These are phyloP conservation scores for Sipha flava DNA, from an alignment of 1,140 invertebrate genomes.

Conservation along the genomic window DNA sequence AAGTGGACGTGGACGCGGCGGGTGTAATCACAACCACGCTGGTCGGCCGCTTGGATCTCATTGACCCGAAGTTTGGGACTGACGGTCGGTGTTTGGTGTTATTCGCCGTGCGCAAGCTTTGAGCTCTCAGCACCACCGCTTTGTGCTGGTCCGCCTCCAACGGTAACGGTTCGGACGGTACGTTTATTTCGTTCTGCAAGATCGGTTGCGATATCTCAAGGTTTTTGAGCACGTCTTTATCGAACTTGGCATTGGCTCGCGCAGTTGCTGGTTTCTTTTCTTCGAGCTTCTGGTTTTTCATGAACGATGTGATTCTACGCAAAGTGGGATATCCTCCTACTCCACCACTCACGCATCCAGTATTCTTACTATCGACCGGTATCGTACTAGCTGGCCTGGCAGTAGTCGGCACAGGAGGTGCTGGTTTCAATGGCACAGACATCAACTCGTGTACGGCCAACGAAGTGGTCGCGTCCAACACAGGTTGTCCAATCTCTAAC, in stretches of 20 bases:
- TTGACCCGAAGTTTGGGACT: slow-evolving; percentile 70
- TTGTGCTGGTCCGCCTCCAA: slow-evolving; percentile 46
- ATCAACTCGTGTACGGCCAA: slow-evolving; percentile 61
- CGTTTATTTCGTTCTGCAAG: slow-evolving; percentile 53
- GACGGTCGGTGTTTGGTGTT: slow-evolving; percentile 48
- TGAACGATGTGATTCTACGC: slow-evolving; percentile 66
- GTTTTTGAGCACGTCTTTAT: slow-evolving; percentile 60
- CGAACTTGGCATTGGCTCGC: slow-evolving; percentile 43
- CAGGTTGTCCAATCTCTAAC: slow-evolving; percentile 68
- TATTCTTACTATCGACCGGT: slow-evolving; percentile 44
- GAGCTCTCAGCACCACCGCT: slow-evolving; percentile 56
- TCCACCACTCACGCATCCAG: slow-evolving; percentile 41
- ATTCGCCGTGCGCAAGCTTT: slow-evolving; percentile 61
- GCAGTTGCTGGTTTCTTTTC: not conserved
- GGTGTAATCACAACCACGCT: slow-evolving; percentile 57
- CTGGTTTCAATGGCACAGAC: slow-evolving; percentile 36
- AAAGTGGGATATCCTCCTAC: slow-evolving; percentile 44
- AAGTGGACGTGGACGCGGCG: slow-evolving; percentile 47
- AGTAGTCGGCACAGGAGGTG: slow-evolving; percentile 43
- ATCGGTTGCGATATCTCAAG: slow-evolving; percentile 75
- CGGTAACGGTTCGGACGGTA: slow-evolving; percentile 46
- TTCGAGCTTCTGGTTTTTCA: slow-evolving; percentile 46
- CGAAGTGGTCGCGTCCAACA: slow-evolving; percentile 63
- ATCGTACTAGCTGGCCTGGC: slow-evolving; percentile 41
- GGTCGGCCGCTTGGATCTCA: slow-evolving; percentile 61